Percentiles rank a stretch among this genome's conserved stretches.
These are phyloP conservation scores for Corbicula japonica DNA, from an alignment of 2,888 invertebrate species.

Conservation along the genomic window DNA sequence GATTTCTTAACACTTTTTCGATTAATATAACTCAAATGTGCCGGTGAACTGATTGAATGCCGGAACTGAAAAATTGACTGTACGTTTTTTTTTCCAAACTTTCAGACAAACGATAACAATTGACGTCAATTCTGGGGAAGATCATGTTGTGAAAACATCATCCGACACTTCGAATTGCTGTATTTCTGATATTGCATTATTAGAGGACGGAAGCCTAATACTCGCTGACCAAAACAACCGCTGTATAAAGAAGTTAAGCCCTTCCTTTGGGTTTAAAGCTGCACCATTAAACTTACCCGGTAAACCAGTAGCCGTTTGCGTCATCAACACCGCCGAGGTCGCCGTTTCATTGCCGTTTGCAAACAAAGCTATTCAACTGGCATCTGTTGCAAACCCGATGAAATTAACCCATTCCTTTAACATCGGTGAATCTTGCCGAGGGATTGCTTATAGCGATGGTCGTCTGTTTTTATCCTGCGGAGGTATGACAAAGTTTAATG, in stretches of 20 bases:
- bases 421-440: constrained; percentile 24
- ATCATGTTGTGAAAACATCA: not conserved
- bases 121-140: no score
- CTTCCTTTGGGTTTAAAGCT: constrained; percentile 4
- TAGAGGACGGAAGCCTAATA: constrained; percentile 18
- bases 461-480: constrained; percentile 19
- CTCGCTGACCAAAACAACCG: constrained; percentile 22
- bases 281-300: not conserved
- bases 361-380: constrained; percentile 8
- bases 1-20: no score
- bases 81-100: no score
- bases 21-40: no score
- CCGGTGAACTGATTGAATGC: no score
- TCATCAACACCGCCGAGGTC: constrained; percentile 2
- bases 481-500: constrained; percentile 13
- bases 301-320: constrained; percentile 19
- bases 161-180: not conserved
- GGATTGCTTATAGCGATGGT: constrained; percentile 1
- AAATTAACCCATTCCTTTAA: not conserved
- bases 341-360: constrained; percentile 17
- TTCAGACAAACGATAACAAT: no score
- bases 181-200: constrained; percentile 13
- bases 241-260: constrained; percentile 1
- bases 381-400: not conserved
- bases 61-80: no score